A percentile compares a stretch with the other conserved stretches of the same genome.
Evolutionary conservation across 2,113 vertebrate genomes (phyloP).

Genomic region (Vidua chalybeata): DNA sequence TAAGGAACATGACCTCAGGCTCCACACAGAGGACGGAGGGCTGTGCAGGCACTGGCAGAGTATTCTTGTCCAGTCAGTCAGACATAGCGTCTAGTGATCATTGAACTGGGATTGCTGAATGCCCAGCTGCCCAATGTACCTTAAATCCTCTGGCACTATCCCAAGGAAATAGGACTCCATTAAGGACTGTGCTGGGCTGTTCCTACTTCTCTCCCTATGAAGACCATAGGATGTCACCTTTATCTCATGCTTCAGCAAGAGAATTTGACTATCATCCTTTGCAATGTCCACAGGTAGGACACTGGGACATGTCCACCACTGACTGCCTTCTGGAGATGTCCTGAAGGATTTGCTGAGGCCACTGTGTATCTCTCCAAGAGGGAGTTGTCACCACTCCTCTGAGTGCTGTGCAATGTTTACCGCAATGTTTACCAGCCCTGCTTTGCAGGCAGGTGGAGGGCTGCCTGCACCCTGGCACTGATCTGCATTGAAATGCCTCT

Average conservation of each 20-base stretch:
- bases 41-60: neutral
- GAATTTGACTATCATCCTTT: neutral
- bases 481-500: fast-evolving
- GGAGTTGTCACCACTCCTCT: neutral
- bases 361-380: neutral
- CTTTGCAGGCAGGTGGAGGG: neutral
- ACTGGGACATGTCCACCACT: fast-evolving
- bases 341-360: neutral
- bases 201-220: neutral
- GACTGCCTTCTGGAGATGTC: neutral
- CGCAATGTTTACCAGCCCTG: neutral
- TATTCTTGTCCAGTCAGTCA: conserved; percentile 30
- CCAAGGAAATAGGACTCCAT: conserved; percentile 29
- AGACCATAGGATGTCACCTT: neutral
- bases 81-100: neutral
- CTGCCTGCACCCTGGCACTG: neutral
- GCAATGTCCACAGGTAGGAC: neutral
- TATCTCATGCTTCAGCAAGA: neutral
- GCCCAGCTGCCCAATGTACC: conserved; percentile 25
- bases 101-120: conserved; percentile 35
- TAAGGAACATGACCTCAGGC: conserved; percentile 57
- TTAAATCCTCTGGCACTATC: conserved; percentile 40
- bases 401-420: neutral
- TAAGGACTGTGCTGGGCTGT: neutral
- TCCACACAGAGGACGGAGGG: neutral